Base-by-base conservation (phyloP, 1,140 invertebrate genomes). In the Ceratina japonica region DNA sequence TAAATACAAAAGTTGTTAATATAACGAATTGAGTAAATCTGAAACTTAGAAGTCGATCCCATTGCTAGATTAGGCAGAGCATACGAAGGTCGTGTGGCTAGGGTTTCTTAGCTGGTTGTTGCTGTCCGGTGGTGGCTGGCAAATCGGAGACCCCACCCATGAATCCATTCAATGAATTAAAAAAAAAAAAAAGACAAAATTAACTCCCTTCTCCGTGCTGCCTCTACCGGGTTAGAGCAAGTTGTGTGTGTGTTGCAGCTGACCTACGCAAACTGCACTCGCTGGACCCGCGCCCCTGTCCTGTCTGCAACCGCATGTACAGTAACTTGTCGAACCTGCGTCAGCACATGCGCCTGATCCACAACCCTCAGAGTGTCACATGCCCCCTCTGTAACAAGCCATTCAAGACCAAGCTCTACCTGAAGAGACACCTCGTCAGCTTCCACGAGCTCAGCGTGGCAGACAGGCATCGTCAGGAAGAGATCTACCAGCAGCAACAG, bases 241-340 rank as follows among this genome's bases (percentile, higher is more conserved):
- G 91, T 92, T 93, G 92, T 93, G 92, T 93, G 92, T 93, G 92
- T 93, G 92, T 93, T 92, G 91, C 92, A 93, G 92, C 91, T 93
- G 92, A 92, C 91, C 92, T 92, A 91, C 92, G 91, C 90, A 94
- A 94, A 92, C 93, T 94, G 91, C 94, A 95, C 92, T 95, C 94
- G 90, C 92, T 95, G 92, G 94, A 95, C 91, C 94, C 94, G 88
- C 92, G 94, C 88, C 94, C 94, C 83, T 96, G 96, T 93, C 94
- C 94, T 90, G 94, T 95, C 93, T 96, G 95, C 93, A 95, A 95
- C 87, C 95, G 95, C 90, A 95, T 95, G 91, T 96, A 96, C 94
- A 95, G 95, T 94, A 96, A 96, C 93, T 94, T 96, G 91, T 96
- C 95, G 89, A 96, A 96, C 93, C 94, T 96, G 90, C 94, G 95